Conservation (phyloP, 2,797 vertebrate species). For the Dicrostonyx torquatus region DNA sequence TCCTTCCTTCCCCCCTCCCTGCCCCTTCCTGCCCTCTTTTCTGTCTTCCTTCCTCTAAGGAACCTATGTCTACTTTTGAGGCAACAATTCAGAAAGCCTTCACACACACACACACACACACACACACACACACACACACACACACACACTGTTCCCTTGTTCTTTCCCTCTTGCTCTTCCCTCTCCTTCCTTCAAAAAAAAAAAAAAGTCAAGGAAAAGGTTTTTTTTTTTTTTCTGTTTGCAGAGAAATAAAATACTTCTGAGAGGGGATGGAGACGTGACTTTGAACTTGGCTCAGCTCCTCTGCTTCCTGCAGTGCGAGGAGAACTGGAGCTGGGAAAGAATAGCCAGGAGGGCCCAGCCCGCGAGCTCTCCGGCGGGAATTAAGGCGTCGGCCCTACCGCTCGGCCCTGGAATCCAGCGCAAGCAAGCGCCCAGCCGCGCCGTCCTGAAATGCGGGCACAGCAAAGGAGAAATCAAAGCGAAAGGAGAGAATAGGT, state of each 20-base stretch:
- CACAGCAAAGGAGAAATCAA: not conserved
- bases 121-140: not conserved
- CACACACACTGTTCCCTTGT: not conserved
- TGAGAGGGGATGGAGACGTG: slow-evolving; percentile 92
- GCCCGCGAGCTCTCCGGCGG: slow-evolving; percentile 80
- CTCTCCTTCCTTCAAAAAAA: slow-evolving; percentile 79
- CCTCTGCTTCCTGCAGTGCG: slow-evolving; percentile 94
- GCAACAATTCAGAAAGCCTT: slow-evolving; percentile 82
- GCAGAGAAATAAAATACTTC: slow-evolving; percentile 94
- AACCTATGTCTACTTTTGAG: slow-evolving; percentile 79
- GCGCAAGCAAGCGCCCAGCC: slow-evolving; percentile 56
- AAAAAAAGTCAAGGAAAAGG: slow-evolving; percentile 78
- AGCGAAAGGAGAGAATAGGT: slow-evolving; percentile 46
- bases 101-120: not conserved
- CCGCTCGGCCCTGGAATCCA: slow-evolving; percentile 43
- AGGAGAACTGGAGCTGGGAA: slow-evolving; percentile 88
- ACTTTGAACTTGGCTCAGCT: slow-evolving; percentile 99
- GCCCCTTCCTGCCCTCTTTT: not conserved
- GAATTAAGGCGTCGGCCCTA: slow-evolving; percentile 76
- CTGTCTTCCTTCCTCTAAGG: slow-evolving; percentile 52
- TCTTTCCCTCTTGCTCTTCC: slow-evolving; percentile 45
- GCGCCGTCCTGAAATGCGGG: not conserved
- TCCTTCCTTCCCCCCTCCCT: not conserved
- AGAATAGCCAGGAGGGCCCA: slow-evolving; percentile 81
- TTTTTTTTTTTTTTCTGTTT: slow-evolving; percentile 83